Evolutionary conservation across 2,888 invertebrate species (phyloP), one percentile per base, ranked within the genome.

Genomic region (Melangyna quadrimaculata): DNA sequence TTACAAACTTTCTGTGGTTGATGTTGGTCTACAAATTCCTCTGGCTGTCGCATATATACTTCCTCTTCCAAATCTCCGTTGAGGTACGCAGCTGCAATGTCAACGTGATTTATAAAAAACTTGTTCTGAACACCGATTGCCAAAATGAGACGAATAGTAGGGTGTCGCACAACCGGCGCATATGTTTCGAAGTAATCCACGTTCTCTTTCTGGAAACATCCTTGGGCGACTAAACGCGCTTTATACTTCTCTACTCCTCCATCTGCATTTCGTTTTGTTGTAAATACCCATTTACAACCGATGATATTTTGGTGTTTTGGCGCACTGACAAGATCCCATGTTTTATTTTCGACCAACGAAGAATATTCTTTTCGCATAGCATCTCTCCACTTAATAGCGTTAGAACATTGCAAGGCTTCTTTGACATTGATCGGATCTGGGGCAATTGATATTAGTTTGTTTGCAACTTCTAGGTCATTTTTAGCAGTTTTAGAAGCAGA

Each of bases 141-240:
- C 48, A 35, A 84, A 70, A 89, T 71, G 12, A 87, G 37, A 63
- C 88, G 70, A 24, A 89, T 87, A 9, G 88, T 84, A 40, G 86
- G 75, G 70, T 88, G 78, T 43, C 84, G 35, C 9, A 81, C 87
- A 40, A 89, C 88, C 24, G 88, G 89, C 14, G 88, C 80, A 80
- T 87, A 89, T 8, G 88, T 88, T 75, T 90, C 88, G 24, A 78
- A 45, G 77, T 88, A 89, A 79, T 89, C 88, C 48, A 87, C 51
- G 19, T 87, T 87, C 8, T 79, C 63, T 53, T 87, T 87, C 71
- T 89, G 89, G 8, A 74, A 86, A 87, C 86, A 89, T 12, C 88
- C 88, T 78, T 87, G 80, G 19, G 88, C 88, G 8, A 88, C 89
- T 10, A 89, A 81, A 14, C 89, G 71, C 1, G 88, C 89, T 61